A percentile compares a stretch with the other conserved stretches of the same genome.
Evolutionary conservation across 53 echinoderm and acorn worm genomes (phyloP).

Genomic region (Holothuria leucospilota): DNA sequence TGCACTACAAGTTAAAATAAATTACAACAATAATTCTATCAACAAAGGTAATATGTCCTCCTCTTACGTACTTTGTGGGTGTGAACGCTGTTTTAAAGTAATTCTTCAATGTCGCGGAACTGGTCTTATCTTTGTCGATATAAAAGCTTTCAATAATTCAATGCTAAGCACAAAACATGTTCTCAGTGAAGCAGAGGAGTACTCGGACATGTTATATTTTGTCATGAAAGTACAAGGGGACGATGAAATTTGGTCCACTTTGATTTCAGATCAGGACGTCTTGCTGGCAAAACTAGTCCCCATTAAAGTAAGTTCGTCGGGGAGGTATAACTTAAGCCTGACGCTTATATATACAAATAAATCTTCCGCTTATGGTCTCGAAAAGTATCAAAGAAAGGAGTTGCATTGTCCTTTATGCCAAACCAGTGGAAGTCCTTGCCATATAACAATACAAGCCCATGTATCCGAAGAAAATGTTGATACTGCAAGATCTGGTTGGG

Average conservation of each 20-base stretch:
- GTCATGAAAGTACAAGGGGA: background rate
- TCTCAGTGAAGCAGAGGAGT: too few species aligned
- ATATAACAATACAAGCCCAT: background rate
- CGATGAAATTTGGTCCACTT: background rate
- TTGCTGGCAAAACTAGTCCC: background rate
- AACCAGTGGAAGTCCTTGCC: background rate
- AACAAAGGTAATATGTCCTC: too few species aligned
- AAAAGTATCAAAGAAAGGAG: conserved; percentile 12
- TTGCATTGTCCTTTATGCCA: background rate
- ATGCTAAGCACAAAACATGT: too few species aligned
- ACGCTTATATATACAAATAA: conserved; percentile 3
- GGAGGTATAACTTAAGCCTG: background rate
- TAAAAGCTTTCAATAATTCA: background rate
- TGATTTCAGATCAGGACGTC: conserved; percentile 3
- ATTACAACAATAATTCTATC: too few species aligned
- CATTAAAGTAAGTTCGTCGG: background rate
- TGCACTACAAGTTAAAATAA: too few species aligned
- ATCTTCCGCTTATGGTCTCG: conserved; percentile 33
- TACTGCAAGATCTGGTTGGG: background rate
- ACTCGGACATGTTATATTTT: conserved; percentile 13
- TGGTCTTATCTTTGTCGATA: background rate
- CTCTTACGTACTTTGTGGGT: background rate
- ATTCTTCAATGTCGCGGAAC: background rate
- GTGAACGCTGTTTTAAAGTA: conserved; percentile 11
- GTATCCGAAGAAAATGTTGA: background rate